These are phyloP conservation scores for Euphonia xanthogaster DNA, from an alignment of 2,797 vertebrate genomes.

Conservation along the genomic window DNA sequence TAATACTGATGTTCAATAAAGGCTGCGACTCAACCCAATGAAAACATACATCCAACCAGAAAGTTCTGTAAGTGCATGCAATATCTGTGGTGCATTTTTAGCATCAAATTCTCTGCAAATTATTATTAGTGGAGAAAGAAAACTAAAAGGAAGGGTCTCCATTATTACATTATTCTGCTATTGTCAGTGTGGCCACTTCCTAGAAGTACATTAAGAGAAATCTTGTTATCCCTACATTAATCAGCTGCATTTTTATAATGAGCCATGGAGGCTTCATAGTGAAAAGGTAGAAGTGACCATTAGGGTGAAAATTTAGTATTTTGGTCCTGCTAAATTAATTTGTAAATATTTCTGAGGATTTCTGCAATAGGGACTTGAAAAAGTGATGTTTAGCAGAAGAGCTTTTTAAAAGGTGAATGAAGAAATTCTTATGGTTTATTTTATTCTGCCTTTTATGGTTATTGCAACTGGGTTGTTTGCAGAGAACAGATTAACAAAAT, in stretches of 20 bases:
- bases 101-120: neutral
- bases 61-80: neutral
- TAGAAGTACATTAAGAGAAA: neutral
- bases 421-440: neutral
- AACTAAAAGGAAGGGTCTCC: neutral
- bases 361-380: neutral
- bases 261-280: neutral
- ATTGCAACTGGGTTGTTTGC: neutral
- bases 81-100: neutral
- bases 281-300: conserved; percentile 15
- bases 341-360: conserved; percentile 23
- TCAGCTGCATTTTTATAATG: conserved; percentile 5
- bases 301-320: neutral
- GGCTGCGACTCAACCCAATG: fast-evolving
- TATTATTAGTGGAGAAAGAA: neutral
- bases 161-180: conserved; percentile 10
- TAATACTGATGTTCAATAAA: neutral
- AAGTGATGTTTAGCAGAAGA: neutral
- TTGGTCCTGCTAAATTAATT: neutral
- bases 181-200: conserved; percentile 10
- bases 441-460: neutral
- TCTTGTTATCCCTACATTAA: conserved; percentile 14
- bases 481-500: neutral
- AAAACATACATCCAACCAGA: neutral
- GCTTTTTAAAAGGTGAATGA: neutral